Percentiles rank a stretch among this genome's conserved stretches.
Evolutionary conservation across 2,888 invertebrate genomes (phyloP).

Genomic region (Ormia ochracea): DNA sequence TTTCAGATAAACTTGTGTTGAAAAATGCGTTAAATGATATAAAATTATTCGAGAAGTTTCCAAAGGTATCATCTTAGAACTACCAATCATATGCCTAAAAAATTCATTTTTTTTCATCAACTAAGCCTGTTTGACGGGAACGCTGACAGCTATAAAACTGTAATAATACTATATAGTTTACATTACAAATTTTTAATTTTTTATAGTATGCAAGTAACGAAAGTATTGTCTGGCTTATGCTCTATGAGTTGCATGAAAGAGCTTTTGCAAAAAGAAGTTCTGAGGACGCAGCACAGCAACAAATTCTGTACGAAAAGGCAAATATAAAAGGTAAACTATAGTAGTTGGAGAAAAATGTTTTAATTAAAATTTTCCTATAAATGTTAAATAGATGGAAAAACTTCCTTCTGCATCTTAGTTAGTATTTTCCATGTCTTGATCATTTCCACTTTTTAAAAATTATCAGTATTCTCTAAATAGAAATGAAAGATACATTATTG

Average conservation of each 20-base stretch:
- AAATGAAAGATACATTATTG: too few relatives aligned
- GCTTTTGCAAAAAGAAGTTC: conserved; percentile 76
- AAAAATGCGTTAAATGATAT: conserved; percentile 77
- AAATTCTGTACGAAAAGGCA: conserved; percentile 69
- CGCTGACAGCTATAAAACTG: too few relatives aligned
- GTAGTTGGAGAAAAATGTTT: too few relatives aligned
- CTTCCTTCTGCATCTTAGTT: neutral
- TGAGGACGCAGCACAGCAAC: conserved; percentile 69
- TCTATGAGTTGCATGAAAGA: conserved; percentile 79
- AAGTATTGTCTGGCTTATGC: conserved; percentile 78
- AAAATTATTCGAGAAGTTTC: conserved; percentile 75
- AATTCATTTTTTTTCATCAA: too few relatives aligned
- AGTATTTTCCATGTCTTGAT: too few relatives aligned
- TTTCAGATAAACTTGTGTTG: conserved; percentile 77
- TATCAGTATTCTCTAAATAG: too few relatives aligned
- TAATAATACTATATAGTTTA: too few relatives aligned
- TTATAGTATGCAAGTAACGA: conserved; percentile 72
- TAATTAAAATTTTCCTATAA: neutral
- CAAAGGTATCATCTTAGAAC: too few relatives aligned
- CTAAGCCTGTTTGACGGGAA: too few relatives aligned
- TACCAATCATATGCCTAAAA: too few relatives aligned
- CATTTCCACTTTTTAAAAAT: too few relatives aligned
- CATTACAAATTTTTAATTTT: too few relatives aligned
- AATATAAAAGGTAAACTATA: conserved; percentile 71
- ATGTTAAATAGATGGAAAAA: neutral